These are phyloP conservation scores for Halotydeus destructor DNA, from an alignment of 1,140 invertebrate species.

Conservation along the genomic window DNA sequence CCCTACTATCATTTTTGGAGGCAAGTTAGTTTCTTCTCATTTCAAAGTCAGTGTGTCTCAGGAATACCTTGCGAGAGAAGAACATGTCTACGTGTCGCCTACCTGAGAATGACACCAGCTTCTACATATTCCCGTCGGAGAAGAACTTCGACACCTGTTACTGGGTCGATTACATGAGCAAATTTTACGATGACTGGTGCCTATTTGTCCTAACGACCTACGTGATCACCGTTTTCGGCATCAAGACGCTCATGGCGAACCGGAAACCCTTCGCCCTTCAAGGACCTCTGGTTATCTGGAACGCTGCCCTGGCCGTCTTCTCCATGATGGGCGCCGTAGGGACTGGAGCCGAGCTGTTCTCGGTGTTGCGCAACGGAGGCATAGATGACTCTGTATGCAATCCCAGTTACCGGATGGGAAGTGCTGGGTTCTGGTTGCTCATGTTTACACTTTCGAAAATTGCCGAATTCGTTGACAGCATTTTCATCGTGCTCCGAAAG, in stretches of 20 bases:
- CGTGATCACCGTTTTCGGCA: conserved; percentile 76
- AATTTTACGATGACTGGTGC: too few relatives aligned
- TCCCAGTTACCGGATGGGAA: conserved; percentile 66
- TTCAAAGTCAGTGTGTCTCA: too few relatives aligned
- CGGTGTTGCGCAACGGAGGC: conserved; percentile 62
- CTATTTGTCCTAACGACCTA: too few relatives aligned
- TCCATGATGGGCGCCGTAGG: conserved; percentile 21
- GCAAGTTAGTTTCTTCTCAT: too few relatives aligned
- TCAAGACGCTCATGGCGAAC: conserved; percentile 68
- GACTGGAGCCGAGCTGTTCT: conserved; percentile 64
- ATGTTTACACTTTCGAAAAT: conserved; percentile 85
- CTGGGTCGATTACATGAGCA: too few relatives aligned
- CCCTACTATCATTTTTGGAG: too few relatives aligned
- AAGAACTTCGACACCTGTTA: too few relatives aligned
- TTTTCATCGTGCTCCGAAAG: conserved; percentile 87
- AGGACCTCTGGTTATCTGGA: conserved; percentile 70
- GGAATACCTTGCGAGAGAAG: too few relatives aligned
- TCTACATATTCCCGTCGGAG: too few relatives aligned
- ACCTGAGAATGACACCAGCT: too few relatives aligned
- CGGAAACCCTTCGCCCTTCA: conserved; percentile 65
- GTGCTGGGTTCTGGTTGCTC: conserved; percentile 86
- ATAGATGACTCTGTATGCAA: conserved; percentile 83
- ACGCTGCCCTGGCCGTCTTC: conserved; percentile 67
- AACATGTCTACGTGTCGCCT: too few relatives aligned
- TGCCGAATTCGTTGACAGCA: conserved; percentile 82